Percentiles rank a stretch among this genome's conserved stretches.
Evolutionary conservation across 2,113 vertebrate species (phyloP).

Genomic region (Pedionomus torquatus): DNA sequence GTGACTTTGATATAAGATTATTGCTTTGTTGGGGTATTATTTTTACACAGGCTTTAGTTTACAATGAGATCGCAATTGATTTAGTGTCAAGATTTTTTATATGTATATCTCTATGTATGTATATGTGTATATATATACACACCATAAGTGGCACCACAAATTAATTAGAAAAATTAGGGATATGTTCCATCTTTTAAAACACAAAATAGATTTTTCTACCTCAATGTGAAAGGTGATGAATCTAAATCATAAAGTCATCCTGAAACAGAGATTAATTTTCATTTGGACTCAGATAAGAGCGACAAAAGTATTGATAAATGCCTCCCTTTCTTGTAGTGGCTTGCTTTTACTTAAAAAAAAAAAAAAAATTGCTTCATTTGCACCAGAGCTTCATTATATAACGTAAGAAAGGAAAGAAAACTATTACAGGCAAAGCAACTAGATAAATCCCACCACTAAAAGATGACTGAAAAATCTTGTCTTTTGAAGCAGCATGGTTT

Average conservation of each 20-base stretch:
- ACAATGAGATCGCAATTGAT: not conserved
- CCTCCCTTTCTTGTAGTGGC: not conserved
- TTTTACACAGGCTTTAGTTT: not conserved
- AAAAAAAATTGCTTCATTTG: not conserved
- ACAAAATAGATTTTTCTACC: conserved; percentile 41
- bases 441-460: not conserved
- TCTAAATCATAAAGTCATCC: conserved; percentile 9
- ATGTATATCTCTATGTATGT: not conserved
- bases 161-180: not conserved
- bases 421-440: not conserved
- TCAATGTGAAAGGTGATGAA: conserved; percentile 30
- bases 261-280: conserved; percentile 56
- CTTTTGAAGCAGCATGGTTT: not conserved
- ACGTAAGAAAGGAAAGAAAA: not conserved
- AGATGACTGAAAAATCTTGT: not conserved
- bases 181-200: not conserved
- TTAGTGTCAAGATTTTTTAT: not conserved
- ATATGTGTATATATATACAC: not conserved
- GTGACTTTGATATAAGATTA: not conserved
- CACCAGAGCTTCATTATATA: not conserved
- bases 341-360: not conserved
- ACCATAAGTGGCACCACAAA: not conserved
- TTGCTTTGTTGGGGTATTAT: not conserved
- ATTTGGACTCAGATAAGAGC: conserved; percentile 8
- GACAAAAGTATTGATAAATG: conserved; percentile 7